Evolutionary conservation across 2,797 vertebrate species (phyloP), one percentile per base, ranked within the genome.

Genomic region (Alauda arvensis): DNA sequence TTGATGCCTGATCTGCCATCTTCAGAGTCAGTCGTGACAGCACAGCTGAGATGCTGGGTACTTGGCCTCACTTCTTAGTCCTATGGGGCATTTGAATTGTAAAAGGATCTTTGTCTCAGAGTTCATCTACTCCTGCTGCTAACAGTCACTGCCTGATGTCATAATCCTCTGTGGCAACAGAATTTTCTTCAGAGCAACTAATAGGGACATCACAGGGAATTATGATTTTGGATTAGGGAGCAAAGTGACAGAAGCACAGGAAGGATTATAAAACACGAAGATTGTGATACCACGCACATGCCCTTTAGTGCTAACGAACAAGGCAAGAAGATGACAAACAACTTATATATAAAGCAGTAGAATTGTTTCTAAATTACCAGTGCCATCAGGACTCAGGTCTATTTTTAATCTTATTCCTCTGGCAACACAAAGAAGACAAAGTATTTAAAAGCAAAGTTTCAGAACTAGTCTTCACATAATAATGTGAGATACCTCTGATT

Each of bases 171-270:
- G 56, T 40, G 51, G 78, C 68, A 91, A 85, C 57, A 77, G 74
- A 93, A 84, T 83, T 77, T 89, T 83, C 48, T 89, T 88, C 78
- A 90, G 67, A 90, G 39, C 59, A 93, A 81, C 80, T 92, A 91
- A 90, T 26, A 79, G 55, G 56, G 65, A 81, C 85, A 80, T 91
- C 92, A 93, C 63, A 92, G 85, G 62, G 84, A 78, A 92, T 94
- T 89, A 95, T 55, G 60, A 85, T 85, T 93, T 93, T 61, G 84
- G 87, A 80, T 76, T 86, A 88, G 31, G 51, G 53, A 82, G 55
- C 29, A 83, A 88, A 90, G 62, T 0, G 3, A 88, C 61, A 88
- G 87, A 89, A 89, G 61, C 85, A 80, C 24, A 87, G 61, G 51
- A 83, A 74, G 62, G 51, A 42, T 95, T 93, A 85, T 24, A 91